A percentile compares a stretch with the other conserved stretches of the same genome.
Conservation (phyloP, 2,888 invertebrate genomes). For the Polydrusus pterygomalis region DNA sequence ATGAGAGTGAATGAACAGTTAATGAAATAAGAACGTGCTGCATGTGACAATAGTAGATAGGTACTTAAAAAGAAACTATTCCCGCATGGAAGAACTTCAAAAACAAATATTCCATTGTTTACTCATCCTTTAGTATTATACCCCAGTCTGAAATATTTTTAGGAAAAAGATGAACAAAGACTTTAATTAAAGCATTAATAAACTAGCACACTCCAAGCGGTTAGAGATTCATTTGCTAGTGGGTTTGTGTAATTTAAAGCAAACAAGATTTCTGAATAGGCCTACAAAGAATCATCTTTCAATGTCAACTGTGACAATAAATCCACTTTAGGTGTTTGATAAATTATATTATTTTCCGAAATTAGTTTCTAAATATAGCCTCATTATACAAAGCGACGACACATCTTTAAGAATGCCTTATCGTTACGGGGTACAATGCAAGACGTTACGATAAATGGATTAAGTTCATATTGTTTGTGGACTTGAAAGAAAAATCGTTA, state of each 20-base stretch:
- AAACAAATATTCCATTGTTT: not conserved
- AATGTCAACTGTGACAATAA: slow-evolving; percentile 49
- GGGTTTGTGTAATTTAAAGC: slow-evolving; percentile 51
- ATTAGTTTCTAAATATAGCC: slow-evolving; percentile 27
- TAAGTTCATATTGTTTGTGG: slow-evolving; percentile 17
- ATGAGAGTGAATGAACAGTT: no score
- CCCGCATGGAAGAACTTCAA: no score
- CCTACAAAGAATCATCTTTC: slow-evolving; percentile 48
- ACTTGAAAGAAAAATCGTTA: slow-evolving; percentile 6
- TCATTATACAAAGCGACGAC: slow-evolving; percentile 26
- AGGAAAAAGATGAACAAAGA: slow-evolving; percentile 43
- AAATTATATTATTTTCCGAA: slow-evolving; percentile 37
- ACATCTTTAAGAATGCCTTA: slow-evolving; percentile 20
- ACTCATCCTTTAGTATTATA: slow-evolving; percentile 23
- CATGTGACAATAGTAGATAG: no score
- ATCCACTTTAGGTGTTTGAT: slow-evolving; percentile 43
- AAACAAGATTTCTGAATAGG: slow-evolving; percentile 49
- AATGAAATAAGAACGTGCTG: no score
- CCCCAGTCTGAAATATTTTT: slow-evolving; percentile 44
- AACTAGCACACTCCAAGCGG: slow-evolving; percentile 48
- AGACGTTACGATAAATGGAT: slow-evolving; percentile 16
- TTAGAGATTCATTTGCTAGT: slow-evolving; percentile 48
- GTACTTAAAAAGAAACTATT: no score
- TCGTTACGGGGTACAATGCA: slow-evolving; percentile 11
- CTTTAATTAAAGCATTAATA: slow-evolving; percentile 54